Conservation (phyloP, 2,113 vertebrate genomes). For the Zosterops borbonicus region DNA sequence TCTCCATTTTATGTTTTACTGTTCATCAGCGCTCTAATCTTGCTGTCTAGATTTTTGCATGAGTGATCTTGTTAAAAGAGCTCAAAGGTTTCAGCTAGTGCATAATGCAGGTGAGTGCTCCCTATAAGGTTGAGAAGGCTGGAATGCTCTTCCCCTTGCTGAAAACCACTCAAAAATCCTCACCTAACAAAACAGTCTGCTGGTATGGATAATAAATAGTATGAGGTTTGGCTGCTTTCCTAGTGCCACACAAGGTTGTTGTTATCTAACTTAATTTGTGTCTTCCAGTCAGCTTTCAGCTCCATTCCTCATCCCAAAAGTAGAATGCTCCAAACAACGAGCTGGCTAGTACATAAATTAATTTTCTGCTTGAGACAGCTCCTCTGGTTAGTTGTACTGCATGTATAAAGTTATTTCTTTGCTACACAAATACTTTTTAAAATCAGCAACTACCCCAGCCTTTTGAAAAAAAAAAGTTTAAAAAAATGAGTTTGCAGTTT, state of each 20-base stretch:
- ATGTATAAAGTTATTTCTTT: neutral
- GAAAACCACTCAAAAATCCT: constrained; percentile 5
- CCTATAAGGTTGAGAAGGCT: neutral
- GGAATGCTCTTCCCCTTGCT: neutral
- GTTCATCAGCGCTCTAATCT: neutral
- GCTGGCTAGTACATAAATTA: neutral
- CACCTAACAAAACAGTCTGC: neutral
- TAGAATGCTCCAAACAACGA: neutral
- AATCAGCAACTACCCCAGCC: neutral
- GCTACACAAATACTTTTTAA: neutral
- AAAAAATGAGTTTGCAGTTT: neutral
- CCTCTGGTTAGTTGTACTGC: neutral
- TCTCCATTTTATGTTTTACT: neutral
- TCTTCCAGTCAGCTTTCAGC: neutral
- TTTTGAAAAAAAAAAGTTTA: neutral
- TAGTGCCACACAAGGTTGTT: neutral
- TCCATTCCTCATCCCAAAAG: neutral
- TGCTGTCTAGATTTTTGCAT: neutral
- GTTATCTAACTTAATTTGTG: constrained; percentile 23
- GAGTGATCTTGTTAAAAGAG: neutral
- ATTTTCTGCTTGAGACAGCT: neutral
- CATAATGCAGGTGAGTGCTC: neutral
- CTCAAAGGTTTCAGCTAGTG: neutral
- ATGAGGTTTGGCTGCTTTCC: constrained; percentile 2
- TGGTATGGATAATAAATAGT: neutral